Percentiles rank a stretch among this genome's conserved stretches.
phyloP scores from a whole-genome alignment of 1,140 invertebrate species.

The Drosophila tropicalis region DNA sequence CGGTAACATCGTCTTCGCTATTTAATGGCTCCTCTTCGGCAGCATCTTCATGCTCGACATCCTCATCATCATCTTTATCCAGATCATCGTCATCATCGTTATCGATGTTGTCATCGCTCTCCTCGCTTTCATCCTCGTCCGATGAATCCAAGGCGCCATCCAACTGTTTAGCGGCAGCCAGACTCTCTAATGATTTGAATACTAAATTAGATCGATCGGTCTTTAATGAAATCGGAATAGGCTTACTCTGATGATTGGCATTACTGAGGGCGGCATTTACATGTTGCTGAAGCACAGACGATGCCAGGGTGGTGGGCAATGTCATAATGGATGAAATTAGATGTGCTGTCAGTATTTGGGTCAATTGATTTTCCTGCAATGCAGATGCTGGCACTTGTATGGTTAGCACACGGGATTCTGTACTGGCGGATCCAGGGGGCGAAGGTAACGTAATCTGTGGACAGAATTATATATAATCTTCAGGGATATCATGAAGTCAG shows the following conservation, averaged over 20 bases:
- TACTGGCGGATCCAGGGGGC: constrained; percentile 87
- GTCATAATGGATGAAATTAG: constrained; percentile 94
- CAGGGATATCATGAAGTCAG: constrained; percentile 31
- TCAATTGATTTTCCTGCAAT: constrained; percentile 88
- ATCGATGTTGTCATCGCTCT: constrained; percentile 88
- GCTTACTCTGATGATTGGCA: constrained; percentile 83
- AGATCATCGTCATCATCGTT: constrained; percentile 90
- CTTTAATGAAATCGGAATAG: neutral
- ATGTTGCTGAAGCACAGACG: constrained; percentile 92
- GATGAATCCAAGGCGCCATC: constrained; percentile 91
- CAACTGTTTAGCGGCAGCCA: constrained; percentile 80
- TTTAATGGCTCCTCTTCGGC: constrained; percentile 96
- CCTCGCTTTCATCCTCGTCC: constrained; percentile 88
- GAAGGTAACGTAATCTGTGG: constrained; percentile 86
- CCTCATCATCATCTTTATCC: constrained; percentile 90
- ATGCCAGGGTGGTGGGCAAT: constrained; percentile 90
- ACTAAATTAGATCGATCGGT: neutral
- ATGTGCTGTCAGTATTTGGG: constrained; percentile 89
- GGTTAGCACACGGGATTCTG: constrained; percentile 88
- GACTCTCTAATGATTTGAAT: constrained; percentile 55
- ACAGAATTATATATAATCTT: constrained; percentile 14
- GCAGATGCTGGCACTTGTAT: constrained; percentile 93
- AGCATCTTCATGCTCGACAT: constrained; percentile 89
- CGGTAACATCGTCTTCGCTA: constrained; percentile 98
- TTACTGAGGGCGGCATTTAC: constrained; percentile 91